phyloP scores from a whole-genome alignment of 2,113 vertebrate species.

The Amphilophus citrinellus region DNA sequence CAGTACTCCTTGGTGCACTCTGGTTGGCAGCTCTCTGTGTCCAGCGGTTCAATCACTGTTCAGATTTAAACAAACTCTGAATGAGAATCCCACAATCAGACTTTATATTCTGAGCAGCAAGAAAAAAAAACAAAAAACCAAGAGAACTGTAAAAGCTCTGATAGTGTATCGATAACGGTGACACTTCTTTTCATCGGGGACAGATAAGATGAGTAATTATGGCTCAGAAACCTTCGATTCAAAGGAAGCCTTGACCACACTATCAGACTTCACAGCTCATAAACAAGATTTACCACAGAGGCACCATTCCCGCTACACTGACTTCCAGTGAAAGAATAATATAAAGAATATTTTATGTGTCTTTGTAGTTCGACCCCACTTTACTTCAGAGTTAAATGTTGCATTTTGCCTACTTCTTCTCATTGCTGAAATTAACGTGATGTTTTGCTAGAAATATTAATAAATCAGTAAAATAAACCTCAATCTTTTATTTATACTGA shows the following conservation, averaged over 20 bases:
- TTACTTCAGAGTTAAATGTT: not conserved
- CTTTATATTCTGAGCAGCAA: not conserved
- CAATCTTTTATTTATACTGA: no score
- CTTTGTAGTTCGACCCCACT: not conserved
- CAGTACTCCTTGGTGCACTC: conserved; percentile 79
- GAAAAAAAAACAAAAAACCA: not conserved
- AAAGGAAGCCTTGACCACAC: conserved; percentile 72
- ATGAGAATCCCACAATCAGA: not conserved
- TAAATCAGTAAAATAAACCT: no score
- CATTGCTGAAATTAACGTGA: no score
- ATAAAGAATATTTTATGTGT: not conserved
- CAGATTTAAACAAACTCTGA: not conserved
- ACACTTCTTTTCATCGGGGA: conserved; percentile 36
- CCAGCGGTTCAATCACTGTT: conserved; percentile 68
- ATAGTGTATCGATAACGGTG: conserved; percentile 49
- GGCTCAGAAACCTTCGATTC: conserved; percentile 63
- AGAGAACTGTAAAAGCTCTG: conserved; percentile 24
- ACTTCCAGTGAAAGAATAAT: not conserved
- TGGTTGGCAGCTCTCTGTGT: conserved; percentile 66
- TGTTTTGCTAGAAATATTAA: no score
- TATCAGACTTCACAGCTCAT: conserved; percentile 70
- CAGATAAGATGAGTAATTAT: conserved; percentile 73
- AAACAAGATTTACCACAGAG: conserved; percentile 53
- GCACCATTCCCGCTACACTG: conserved; percentile 23
- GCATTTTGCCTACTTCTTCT: not conserved